These are phyloP conservation scores for Vulpes ferrilata DNA, from an alignment of 2,113 vertebrate species.

Conservation along the genomic window DNA sequence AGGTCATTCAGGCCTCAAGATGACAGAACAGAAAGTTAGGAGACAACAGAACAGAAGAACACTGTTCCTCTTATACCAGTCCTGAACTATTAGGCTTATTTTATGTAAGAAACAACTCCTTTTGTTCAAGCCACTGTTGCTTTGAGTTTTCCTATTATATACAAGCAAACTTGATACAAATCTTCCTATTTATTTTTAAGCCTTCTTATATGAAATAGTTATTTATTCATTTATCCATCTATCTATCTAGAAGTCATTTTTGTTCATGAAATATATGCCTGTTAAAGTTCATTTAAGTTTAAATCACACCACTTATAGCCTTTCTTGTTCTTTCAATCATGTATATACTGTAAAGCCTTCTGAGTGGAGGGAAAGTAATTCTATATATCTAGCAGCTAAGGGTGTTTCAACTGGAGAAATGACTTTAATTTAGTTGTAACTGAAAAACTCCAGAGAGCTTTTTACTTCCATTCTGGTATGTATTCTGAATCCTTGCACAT, in stretches of 20 bases:
- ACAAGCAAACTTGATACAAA: background rate
- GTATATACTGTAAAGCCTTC: background rate
- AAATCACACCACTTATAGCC: background rate
- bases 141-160: background rate
- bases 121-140: background rate
- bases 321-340: background rate
- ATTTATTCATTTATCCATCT: background rate
- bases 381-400: background rate
- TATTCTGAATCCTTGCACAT: background rate
- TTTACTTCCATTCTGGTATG: background rate
- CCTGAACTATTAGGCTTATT: background rate
- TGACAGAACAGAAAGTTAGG: background rate
- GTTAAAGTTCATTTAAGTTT: background rate
- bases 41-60: background rate
- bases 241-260: background rate
- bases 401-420: background rate
- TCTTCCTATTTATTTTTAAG: background rate
- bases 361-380: background rate
- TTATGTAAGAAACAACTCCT: background rate
- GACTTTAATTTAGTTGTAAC: background rate
- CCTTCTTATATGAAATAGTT: background rate
- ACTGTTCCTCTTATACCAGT: background rate
- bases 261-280: background rate
- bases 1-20: background rate
- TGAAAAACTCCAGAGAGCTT: background rate